Conservation (phyloP, 2,113 vertebrate genomes). For the Corythornis vintsioides region DNA sequence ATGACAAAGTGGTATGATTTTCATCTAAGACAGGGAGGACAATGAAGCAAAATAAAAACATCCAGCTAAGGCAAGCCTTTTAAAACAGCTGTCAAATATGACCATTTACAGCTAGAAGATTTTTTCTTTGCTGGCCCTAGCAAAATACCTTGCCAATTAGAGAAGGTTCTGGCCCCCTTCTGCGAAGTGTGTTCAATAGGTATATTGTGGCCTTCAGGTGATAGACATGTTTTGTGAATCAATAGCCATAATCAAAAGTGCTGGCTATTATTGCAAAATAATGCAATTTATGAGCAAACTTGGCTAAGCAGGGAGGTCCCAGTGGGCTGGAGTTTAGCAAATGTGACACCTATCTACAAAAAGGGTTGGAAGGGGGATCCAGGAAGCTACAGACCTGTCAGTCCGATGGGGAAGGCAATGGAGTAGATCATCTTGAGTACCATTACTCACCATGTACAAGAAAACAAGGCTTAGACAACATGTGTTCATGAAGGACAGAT, state of each 20-base stretch:
- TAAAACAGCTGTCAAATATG: not conserved
- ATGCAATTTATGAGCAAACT: no score
- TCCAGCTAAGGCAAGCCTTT: not conserved
- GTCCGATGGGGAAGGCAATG: no score
- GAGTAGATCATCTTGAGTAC: no score
- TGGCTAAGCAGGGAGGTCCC: no score
- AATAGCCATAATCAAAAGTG: not conserved
- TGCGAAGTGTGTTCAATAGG: not conserved
- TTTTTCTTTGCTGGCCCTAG: not conserved
- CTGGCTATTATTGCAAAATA: no score
- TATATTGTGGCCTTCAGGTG: not conserved
- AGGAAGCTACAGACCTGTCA: no score
- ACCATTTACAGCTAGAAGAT: not conserved
- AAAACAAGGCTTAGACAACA: no score
- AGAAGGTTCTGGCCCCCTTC: not conserved
- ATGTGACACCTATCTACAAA: no score
- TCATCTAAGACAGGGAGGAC: not conserved
- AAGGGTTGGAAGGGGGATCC: no score
- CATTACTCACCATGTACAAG: no score
- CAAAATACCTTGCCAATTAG: not conserved
- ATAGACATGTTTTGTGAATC: not conserved
- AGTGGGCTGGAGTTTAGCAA: no score
- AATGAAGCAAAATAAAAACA: not conserved
- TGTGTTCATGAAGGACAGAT: no score
- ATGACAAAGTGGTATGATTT: not conserved